Conservation (phyloP, 2,113 vertebrate species). For the Rattus norvegicus region GRCr8 NC_086020.1:126480501-126481000, state of each 20-base stretch:
- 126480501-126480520: background rate
- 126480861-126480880: background rate
- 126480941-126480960: background rate
- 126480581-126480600: background rate
- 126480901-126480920: background rate
- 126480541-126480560: background rate
- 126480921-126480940: background rate
- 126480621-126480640: background rate
- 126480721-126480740: background rate
- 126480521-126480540: background rate
- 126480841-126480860: background rate
- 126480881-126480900: constrained; percentile 9
- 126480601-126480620: background rate
- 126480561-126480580: background rate
- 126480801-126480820: background rate
- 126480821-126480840: background rate
- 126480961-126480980: background rate
- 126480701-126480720: background rate
- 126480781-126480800: background rate
- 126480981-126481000: background rate
- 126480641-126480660: background rate
- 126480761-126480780: background rate
- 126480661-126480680: constrained; percentile 5
- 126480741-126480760: background rate
- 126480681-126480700: background rate